These are phyloP conservation scores for Lysandra coridon DNA, from an alignment of 2,888 invertebrate species.

Conservation along the genomic window DNA sequence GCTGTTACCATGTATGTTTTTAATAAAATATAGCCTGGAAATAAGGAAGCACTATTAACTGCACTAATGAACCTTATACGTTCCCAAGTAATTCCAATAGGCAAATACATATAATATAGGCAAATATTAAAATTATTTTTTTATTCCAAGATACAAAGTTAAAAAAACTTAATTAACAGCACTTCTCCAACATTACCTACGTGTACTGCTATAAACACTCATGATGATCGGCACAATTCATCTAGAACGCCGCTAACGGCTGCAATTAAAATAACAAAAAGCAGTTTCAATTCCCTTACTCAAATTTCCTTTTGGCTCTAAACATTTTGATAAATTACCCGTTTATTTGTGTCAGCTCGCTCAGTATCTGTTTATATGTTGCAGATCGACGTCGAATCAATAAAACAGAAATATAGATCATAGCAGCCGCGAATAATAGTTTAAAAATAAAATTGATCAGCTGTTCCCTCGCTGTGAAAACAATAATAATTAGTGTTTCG, in stretches of 20 bases:
- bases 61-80: too few relatives aligned
- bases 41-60: too few relatives aligned
- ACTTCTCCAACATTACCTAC: not conserved
- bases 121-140: too few relatives aligned
- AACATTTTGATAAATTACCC: conserved; percentile 51
- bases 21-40: too few relatives aligned
- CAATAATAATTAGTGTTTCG: conserved; percentile 67
- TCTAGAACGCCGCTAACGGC: conserved; percentile 76
- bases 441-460: conserved; percentile 50
- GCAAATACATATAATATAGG: not conserved
- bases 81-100: not conserved
- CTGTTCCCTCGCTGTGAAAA: conserved; percentile 55
- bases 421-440: conserved; percentile 32
- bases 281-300: conserved; percentile 78
- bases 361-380: conserved; percentile 26
- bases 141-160: not conserved
- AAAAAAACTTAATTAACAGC: conserved; percentile 12
- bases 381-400: conserved; percentile 12
- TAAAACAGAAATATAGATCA: conserved; percentile 30
- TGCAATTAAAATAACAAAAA: conserved; percentile 80
- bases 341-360: conserved; percentile 31
- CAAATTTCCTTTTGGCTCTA: conserved; percentile 73
- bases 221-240: conserved; percentile 75
- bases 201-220: conserved; percentile 36
- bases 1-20: too few relatives aligned